A percentile compares a stretch with the other conserved stretches of the same genome.
Conservation (phyloP, 2,888 invertebrate species). For the Octonoba sinensis region DNA sequence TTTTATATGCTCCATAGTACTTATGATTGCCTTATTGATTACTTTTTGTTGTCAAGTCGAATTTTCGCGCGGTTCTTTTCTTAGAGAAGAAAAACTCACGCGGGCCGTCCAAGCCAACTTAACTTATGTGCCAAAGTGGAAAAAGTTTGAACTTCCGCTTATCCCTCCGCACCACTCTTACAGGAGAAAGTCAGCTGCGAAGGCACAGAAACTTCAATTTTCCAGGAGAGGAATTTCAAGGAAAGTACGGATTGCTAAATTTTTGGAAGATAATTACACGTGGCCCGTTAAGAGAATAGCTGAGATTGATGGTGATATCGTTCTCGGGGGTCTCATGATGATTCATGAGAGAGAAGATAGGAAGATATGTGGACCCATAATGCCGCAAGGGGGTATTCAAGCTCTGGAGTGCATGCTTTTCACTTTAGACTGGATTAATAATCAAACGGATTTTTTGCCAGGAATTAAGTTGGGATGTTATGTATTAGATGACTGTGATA, state of each 20-base stretch:
- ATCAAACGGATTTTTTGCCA: constrained; percentile 77
- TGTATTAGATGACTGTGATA: constrained; percentile 93
- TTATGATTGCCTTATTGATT: neutral
- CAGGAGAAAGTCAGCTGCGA: neutral
- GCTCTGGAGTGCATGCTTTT: constrained; percentile 93
- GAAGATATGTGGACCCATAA: constrained; percentile 90
- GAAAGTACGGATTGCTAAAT: neutral
- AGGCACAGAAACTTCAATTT: neutral
- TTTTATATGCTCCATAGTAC: neutral
- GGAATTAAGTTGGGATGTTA: constrained; percentile 87
- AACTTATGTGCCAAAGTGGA: neutral
- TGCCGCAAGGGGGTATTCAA: constrained; percentile 86
- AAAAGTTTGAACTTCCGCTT: constrained; percentile 1
- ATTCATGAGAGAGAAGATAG: constrained; percentile 91
- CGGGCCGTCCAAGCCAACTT: neutral
- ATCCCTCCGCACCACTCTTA: neutral
- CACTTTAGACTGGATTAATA: constrained; percentile 86
- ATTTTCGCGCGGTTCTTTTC: no score
- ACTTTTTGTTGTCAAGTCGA: no score
- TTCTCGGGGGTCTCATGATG: constrained; percentile 94
- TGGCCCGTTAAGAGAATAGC: constrained; percentile 91
- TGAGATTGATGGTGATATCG: constrained; percentile 87
- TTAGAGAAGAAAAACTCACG: no score
- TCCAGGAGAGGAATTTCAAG: neutral
- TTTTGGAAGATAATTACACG: constrained; percentile 40